Conservation (phyloP, 1,140 invertebrate genomes). For the Drosophila yakuba region DNA sequence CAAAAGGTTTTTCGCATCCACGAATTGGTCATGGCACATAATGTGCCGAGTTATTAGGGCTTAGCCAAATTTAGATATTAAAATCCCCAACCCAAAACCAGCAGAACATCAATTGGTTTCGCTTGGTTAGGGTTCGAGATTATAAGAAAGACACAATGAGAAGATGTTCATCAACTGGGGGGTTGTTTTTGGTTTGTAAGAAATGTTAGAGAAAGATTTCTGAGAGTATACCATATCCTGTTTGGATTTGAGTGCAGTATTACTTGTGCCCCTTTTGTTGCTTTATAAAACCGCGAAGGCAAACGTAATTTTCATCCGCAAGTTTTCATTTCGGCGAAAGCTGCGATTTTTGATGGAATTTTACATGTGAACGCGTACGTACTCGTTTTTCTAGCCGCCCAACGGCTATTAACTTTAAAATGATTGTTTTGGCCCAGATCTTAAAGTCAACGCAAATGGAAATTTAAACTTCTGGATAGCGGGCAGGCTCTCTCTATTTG, state of each 20-base stretch:
- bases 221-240: conserved; percentile 12
- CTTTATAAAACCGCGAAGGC: conserved; percentile 41
- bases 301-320: conserved; percentile 70
- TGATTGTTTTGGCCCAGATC: conserved; percentile 3
- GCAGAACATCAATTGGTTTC: conserved; percentile 24
- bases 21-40: conserved; percentile 14
- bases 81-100: conserved; percentile 17
- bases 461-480: not conserved
- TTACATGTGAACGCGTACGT: conserved; percentile 59
- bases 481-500: conserved; percentile 52
- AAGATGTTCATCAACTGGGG: conserved; percentile 3
- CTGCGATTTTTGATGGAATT: conserved; percentile 81
- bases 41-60: not conserved
- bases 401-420: conserved; percentile 7
- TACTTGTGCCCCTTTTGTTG: conserved; percentile 20
- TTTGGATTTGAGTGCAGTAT: not conserved
- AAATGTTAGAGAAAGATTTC: not conserved
- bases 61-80: conserved; percentile 15
- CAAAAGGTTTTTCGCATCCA: not conserved
- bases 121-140: not conserved
- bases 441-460: conserved; percentile 23
- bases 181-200: conserved; percentile 7
- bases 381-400: conserved; percentile 8
- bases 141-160: not conserved
- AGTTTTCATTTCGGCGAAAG: conserved; percentile 70